Evolutionary conservation across 2,888 invertebrate species (phyloP), one percentile per base, ranked within the genome.

Genomic region (Parnassius smintheus): DNA sequence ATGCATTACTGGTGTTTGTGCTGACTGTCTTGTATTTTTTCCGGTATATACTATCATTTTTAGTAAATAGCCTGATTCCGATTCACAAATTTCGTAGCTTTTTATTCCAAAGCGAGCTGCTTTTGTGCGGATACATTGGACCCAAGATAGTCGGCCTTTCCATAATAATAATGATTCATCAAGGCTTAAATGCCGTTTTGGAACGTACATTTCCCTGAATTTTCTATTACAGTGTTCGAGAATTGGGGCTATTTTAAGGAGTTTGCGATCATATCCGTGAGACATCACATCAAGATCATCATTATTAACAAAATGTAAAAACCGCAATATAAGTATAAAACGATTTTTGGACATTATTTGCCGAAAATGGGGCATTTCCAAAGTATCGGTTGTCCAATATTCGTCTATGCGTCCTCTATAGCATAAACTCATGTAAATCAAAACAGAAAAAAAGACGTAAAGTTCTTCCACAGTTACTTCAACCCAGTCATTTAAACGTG

Each of bases 41-140:
- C 46, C 46, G 8, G 46, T 46, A 46, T 46, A 46, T 46, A 46
- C 9, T 8, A 46, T 12, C 46, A 46, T 46, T 46, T 46, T 46
- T 46, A 46, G n/a, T 4, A 46, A 46, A 46, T 46, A 46, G 46
- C 46, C 11, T 46, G 46, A 8, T 4, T 46, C 46, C 2, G 46
- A 46, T 46, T 46, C 46, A 46, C 46, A 46, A 46, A 46, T 46
- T 46, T 46, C 46, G n/a, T 46, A 46, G 46, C 46, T 46, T 46
- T 46, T 46, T 46, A 4, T 46, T 46, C 46, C 11, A 46, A 46
- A 46, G n/a, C 46, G 46, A 12, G 46, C 25, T 25, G 25, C 25
- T 25, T 25, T 25, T 25, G 25, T 25, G 25, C 25, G 25, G 4
- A 4, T 25, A 46, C 46, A 46, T 46, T 46, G 46, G 46, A 46